Evolutionary conservation across 1,140 invertebrate genomes (phyloP), one percentile per base, ranked within the genome.

Genomic region (Dreissena rostriformis): DNA sequence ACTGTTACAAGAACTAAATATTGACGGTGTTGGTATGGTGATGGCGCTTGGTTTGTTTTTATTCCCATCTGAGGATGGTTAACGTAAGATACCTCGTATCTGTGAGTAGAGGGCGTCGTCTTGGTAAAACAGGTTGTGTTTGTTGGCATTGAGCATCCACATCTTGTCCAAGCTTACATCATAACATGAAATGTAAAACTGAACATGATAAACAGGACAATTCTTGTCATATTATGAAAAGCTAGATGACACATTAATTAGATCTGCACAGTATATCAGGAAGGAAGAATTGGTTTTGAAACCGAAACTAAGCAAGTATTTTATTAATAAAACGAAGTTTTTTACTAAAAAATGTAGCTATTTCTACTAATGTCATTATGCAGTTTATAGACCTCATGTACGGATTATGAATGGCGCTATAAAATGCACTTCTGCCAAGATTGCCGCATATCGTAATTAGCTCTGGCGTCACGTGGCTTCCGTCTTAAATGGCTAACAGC

Each of bases 91-190:
- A 1, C 68, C 14, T 66, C 80, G 6, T 1, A 82, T 19, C 7
- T n/a, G 51, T 19, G 63, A 24, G 55, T 84, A 84, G 49, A 84
- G 72, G 8, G 68, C 67, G 39, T 84, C 74, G 65, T 84, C 82
- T 28, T 84, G 82, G 74, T 77, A 77, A 67, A 84, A 84, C n/a
- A 84, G 29, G 24, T 78, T 84, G 67, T 84, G 82, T 72, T 84
- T 84, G 24, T 84, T 74, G 0, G 71, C 82, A 61, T 77, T 71
- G 11, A 84, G 22, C 1, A 84, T 65, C 82, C 82, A 84, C 24
- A 77, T 57, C n/a, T 72, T 84, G 22, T 84, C 82, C 12, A 22
- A 15, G 14, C 17, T 49, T 11, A 57, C 22, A 52, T 77, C 66
- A 22, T 84, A 84, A 19, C 82, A 73, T 84, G 81, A 22, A 68